Evolutionary conservation across 2,797 vertebrate species (phyloP), one percentile per base, ranked within the genome.

Genomic region (Melanotaenia trifasciata): DNA sequence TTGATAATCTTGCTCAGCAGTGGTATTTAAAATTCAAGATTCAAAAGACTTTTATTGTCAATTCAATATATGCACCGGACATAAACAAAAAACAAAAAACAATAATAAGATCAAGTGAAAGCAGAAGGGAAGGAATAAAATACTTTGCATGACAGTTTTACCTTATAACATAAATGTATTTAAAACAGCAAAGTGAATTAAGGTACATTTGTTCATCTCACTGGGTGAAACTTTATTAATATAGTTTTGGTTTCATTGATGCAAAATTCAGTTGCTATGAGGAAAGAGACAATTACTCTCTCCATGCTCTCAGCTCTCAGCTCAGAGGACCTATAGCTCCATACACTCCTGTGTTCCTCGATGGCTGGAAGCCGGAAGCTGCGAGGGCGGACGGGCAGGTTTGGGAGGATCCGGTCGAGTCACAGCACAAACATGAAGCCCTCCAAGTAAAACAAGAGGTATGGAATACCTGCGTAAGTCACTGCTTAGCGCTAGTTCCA

Each of bases 361-460:
- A 92, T 0, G 95, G 95, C 32, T 98, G 97, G 97, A 93, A 95
- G 74, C 95, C 95, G 0, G 90, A 92, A 1, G 81, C 85, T 32
- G 24, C 38, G 2, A 90, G 93, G 78, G 83, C 92, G 0, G 93
- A 94, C 22, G 94, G 94, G 38, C 91, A 94, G 38, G 76, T 92
- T 62, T 97, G 96, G 96, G 95, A 96, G 72, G 96, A 97, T 87
- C 95, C 96, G 0, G 91, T 98, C n/a, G 96, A 97, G 85, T 92
- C 93, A 68, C 95, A 96, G 75, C 94, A 97, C 80, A 95, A 91
- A 38, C 92, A 96, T 2, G 97, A 97, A 56, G 85, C 90, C 28
- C 85, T 94, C 73, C 90, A 73, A 50, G 86, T 74, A 74, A 89
- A 87, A 74, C 91, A 86, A 78, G 83, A 91, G 90, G 91, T 95